A percentile compares a stretch with the other conserved stretches of the same genome.
These are phyloP conservation scores for Recurvirostra avosetta DNA, from an alignment of 2,113 vertebrate genomes.

Conservation along the genomic window DNA sequence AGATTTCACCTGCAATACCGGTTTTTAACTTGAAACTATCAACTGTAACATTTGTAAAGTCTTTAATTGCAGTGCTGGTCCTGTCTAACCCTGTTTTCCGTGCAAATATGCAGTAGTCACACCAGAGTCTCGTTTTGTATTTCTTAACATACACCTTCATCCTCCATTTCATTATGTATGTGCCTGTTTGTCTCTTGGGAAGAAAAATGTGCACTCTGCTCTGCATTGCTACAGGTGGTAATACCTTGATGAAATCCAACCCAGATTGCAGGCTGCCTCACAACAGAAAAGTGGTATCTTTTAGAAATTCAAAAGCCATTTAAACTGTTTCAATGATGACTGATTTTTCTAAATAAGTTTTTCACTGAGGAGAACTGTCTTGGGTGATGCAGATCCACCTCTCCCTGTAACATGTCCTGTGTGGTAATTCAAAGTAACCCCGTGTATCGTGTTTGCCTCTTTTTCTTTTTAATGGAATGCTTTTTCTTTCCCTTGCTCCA, in stretches of 20 bases:
- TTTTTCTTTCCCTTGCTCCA: slow-evolving; percentile 41
- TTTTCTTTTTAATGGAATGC: slow-evolving; percentile 33
- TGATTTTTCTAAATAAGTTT: not conserved
- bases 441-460: not conserved
- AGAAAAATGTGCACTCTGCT: not conserved
- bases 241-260: not conserved
- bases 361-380: slow-evolving; percentile 37
- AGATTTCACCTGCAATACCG: not conserved
- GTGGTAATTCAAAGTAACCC: not conserved
- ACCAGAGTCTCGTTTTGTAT: not conserved
- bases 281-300: slow-evolving; percentile 61
- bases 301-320: slow-evolving; percentile 3
- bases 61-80: not conserved
- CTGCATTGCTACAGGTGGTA: slow-evolving; percentile 51
- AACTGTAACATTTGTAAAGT: not conserved
- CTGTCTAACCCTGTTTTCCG: not conserved
- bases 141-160: slow-evolving; percentile 29
- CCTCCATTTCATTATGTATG: slow-evolving; percentile 1
- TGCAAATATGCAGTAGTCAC: not conserved
- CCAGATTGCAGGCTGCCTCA: slow-evolving; percentile 13
- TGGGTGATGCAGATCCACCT: slow-evolving; percentile 47
- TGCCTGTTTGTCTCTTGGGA: slow-evolving; percentile 27
- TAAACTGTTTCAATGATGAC: not conserved
- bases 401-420: slow-evolving; percentile 8
- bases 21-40: slow-evolving; percentile 15